Evolutionary conservation across 1,140 invertebrate genomes (phyloP), one percentile per base, ranked within the genome.

Genomic region (Drosophila ohnishii): DNA sequence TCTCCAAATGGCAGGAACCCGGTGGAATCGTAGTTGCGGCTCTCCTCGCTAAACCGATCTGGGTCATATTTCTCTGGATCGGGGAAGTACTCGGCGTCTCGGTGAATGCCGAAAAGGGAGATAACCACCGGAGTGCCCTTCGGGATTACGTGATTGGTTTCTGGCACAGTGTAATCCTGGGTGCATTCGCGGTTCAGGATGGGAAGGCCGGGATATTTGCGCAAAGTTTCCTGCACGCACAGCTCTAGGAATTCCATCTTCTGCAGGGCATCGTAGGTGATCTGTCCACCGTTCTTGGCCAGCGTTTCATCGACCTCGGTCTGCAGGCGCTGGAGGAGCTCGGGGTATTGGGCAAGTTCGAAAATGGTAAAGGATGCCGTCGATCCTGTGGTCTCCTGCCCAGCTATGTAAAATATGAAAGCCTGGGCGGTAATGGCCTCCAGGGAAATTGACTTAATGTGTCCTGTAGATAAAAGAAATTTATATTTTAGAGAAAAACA

Each of bases 351-450:
- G 0, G 95, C 93, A 47, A 96, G 86, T 75, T 94, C 93, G 67
- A 94, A 94, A 1, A 94, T 65, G 3, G 93, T 92, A 59, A 94
- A 94, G 30, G 94, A 92, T 5, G 95, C 92, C 0, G 94, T 92
- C 2, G 93, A 93, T 2, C 94, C 93, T 0, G 95, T 95, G 0
- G 95, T 95, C 75, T 96, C 95, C 82, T 94, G 96, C 13, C 95
- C 95, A 39, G 95, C 95, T n/a, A 95, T 76, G 75, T 95, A 94
- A 73, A 95, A 95, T 6, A 95, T 92, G 39, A 95, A 94, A 2
- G 93, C 92, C 90, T 95, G 94, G 0, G 94, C 94, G 0, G 94
- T 92, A 22, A 93, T 92, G 35, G 92, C 74, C 61, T 93, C 92
- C 59, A 93, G 56, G 0, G 92, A 92, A 61, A 93, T 60, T 1